Conservation (phyloP, 92 coral and sea anemone genomes). For the Blastomussa wellsi region DNA sequence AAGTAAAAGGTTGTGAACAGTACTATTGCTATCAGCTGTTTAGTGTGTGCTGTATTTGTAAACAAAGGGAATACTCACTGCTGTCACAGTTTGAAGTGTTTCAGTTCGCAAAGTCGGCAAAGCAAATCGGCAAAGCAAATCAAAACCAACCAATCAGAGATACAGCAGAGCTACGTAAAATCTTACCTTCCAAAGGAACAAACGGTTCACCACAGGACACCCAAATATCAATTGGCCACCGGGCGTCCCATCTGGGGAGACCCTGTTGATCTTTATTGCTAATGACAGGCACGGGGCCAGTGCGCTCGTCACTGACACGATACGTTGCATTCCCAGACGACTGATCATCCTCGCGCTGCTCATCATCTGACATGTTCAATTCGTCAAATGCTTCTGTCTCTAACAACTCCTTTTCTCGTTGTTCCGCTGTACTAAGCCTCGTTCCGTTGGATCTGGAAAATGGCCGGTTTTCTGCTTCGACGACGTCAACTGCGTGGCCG, state of each 20-base stretch:
- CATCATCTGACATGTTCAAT: slow-evolving; percentile 13
- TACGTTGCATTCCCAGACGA: slow-evolving; percentile 74
- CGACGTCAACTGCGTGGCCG: slow-evolving; percentile 82
- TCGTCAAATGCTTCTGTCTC: slow-evolving; percentile 34
- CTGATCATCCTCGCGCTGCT: slow-evolving; percentile 40
- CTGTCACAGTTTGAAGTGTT: neutral
- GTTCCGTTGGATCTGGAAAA: slow-evolving; percentile 42
- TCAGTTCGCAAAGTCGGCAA: neutral
- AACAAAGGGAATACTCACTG: neutral
- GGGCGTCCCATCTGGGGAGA: slow-evolving; percentile 80
- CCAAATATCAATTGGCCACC: slow-evolving; percentile 95
- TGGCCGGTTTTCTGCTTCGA: slow-evolving; percentile 72
- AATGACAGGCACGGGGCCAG: slow-evolving; percentile 64
- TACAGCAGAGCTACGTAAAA: neutral
- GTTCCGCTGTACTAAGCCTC: slow-evolving; percentile 5
- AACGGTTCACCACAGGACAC: slow-evolving; percentile 99
- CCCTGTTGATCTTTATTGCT: slow-evolving; percentile 38
- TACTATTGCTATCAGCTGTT: no score
- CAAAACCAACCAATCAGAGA: neutral
- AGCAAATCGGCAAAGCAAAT: no score
- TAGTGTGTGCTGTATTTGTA: no score
- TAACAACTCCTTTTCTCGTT: slow-evolving; percentile 20
- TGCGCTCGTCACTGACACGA: slow-evolving; percentile 73
- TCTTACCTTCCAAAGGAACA: slow-evolving; percentile 88
- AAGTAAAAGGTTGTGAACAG: no score